Conservation (phyloP, 2,797 vertebrate species). For the Sternotherus odoratus region DNA sequence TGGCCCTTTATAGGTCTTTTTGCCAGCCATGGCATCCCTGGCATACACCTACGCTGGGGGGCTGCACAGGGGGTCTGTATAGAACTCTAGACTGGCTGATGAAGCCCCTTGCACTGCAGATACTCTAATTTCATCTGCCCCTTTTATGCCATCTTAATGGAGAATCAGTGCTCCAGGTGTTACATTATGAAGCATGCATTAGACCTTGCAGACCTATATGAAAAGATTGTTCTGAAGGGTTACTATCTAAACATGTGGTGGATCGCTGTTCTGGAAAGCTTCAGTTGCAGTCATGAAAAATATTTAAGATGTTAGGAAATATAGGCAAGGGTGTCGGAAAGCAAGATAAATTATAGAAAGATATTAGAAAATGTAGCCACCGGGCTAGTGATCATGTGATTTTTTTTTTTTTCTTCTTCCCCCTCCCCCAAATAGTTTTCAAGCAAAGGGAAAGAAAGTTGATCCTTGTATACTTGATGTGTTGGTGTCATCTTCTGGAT, state of each 20-base stretch:
- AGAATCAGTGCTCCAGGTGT: conserved; percentile 6
- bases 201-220: not conserved
- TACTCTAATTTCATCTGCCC: not conserved
- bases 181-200: not conserved
- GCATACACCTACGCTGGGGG: not conserved
- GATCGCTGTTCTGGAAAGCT: not conserved
- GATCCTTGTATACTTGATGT: not conserved
- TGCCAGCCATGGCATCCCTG: not conserved
- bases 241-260: not conserved
- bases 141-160: not conserved
- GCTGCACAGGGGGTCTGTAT: not conserved
- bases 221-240: too few species aligned
- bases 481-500: conserved; percentile 23
- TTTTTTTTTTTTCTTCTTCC: not conserved
- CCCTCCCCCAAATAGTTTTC: not conserved
- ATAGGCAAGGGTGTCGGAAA: not conserved
- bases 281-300: not conserved
- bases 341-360: not conserved
- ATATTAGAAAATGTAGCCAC: not conserved
- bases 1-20: not conserved
- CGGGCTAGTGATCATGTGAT: not conserved
- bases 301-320: not conserved
- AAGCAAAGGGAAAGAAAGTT: not conserved
- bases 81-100: not conserved
- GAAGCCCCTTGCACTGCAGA: not conserved